A percentile compares a stretch with the other conserved stretches of the same genome.
These are phyloP conservation scores for Notocelia uddmanniana DNA, from an alignment of 2,888 invertebrate species.

Conservation along the genomic window DNA sequence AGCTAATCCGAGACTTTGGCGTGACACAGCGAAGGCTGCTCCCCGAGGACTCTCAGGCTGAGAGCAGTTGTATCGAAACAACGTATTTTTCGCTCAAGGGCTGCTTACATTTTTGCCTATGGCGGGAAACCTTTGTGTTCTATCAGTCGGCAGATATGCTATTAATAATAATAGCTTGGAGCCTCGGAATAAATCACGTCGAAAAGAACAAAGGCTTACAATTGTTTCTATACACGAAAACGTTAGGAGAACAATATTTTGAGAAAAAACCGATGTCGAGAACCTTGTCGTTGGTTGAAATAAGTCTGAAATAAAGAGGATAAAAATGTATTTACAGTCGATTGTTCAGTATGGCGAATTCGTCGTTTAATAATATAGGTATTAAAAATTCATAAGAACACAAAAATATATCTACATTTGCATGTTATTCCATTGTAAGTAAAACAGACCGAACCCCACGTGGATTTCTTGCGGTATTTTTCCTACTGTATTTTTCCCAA, in stretches of 20 bases:
- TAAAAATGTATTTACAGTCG: neutral
- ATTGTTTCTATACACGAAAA: conserved; percentile 11
- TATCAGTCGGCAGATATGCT: neutral
- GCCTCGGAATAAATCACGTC: conserved; percentile 16
- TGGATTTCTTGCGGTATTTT: no score
- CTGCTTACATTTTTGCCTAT: conserved; percentile 3
- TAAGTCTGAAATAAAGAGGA: neutral
- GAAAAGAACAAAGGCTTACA: conserved; percentile 1
- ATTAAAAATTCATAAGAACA: no score
- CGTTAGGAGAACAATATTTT: neutral
- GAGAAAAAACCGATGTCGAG: neutral
- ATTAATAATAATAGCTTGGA: conserved; percentile 2
- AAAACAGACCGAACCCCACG: no score
- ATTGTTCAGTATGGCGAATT: neutral
- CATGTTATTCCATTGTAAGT: no score
- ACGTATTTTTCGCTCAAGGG: conserved; percentile 10
- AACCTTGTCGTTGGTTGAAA: conserved; percentile 12
- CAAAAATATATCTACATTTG: no score
- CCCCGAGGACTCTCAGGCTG: neutral
- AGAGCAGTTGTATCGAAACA: conserved; percentile 3
- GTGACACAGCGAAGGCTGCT: neutral
- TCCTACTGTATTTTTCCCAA: no score
- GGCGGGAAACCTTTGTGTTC: neutral
- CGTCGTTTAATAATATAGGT: neutral
- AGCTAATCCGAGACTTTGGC: neutral